Percentiles rank a stretch among this genome's conserved stretches.
Conservation (phyloP, 2,113 vertebrate species). For the Halichoerus grypus region DNA sequence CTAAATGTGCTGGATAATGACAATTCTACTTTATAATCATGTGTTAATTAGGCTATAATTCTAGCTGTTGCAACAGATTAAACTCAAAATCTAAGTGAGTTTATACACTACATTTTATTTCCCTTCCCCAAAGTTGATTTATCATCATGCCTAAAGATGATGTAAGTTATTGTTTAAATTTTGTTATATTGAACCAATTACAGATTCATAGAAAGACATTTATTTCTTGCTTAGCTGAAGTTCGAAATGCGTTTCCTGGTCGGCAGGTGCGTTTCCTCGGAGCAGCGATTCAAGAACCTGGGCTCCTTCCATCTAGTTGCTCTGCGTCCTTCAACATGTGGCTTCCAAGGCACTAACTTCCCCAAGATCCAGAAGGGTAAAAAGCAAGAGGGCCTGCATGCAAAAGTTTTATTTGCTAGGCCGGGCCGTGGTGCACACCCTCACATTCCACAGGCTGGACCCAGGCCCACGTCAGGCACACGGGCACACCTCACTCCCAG, state of each 20-base stretch:
- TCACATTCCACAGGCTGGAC: neutral
- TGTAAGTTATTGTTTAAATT: neutral
- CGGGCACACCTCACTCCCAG: rapidly evolving
- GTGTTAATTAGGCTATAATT: neutral
- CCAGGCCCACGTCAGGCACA: rapidly evolving
- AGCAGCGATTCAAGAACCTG: neutral
- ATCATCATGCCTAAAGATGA: neutral
- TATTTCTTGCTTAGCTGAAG: neutral
- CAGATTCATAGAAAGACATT: neutral
- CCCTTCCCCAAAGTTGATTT: neutral
- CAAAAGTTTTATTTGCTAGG: neutral
- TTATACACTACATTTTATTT: neutral
- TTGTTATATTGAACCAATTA: neutral
- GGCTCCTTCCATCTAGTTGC: neutral
- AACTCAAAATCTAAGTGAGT: neutral
- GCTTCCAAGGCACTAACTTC: neutral
- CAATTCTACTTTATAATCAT: neutral
- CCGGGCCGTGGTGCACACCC: rapidly evolving
- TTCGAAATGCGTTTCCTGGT: neutral
- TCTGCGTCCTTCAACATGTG: neutral
- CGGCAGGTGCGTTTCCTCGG: neutral
- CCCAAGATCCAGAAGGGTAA: neutral
- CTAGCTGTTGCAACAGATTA: neutral
- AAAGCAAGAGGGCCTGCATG: neutral
- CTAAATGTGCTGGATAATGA: neutral